Evolutionary conservation across 2,113 vertebrate genomes (phyloP), one percentile per base, ranked within the genome.

Genomic region (Paramormyrops kingsleyae): DNA sequence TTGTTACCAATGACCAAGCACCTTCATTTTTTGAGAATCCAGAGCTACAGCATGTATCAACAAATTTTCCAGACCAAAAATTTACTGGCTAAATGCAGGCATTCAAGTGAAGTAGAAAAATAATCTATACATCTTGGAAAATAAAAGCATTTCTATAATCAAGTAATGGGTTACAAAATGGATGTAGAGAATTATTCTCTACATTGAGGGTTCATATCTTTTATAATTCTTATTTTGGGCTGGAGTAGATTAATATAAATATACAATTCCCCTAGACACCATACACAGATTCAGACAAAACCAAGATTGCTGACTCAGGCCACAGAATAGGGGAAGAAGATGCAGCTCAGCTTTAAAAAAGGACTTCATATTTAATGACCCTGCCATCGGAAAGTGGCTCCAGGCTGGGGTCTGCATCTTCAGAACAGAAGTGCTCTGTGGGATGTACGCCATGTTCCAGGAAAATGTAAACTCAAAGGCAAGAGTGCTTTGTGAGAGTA

Each of bases 391-490:
- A 52, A 87, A 87, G 47, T 27, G 49, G 44, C 47, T 24, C 17
- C 53, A 88, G 31, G 52, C 31, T 62, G 35, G 19, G 53, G 35
- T 24, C 87, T 62, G 87, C 50, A 87, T 44, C 47, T 42, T 35
- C n/a, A 87, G 85, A n/a, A 87, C 47, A 62, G 87, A 88, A 62
- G 87, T 88, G 87, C 52, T 88, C 35, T 62, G 35, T 62, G 87
- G 56, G 39, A 88, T 62, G 53, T n/a, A 62, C 35, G 56, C 53
- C 87, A 88, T 42, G 87, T 39, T 88, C 39, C 87, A 39, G 21
- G 35, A 9, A 35, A 53, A 42, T 52, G 31, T 13, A 39, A 50
- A 87, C n/a, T 31, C 49, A 87, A 53, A 87, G 27, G 24, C 5
- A 31, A 12, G 56, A 53, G 56, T 62, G 83, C 44, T 42, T 84